A percentile compares a stretch with the other conserved stretches of the same genome.
Evolutionary conservation across 2,888 invertebrate species (phyloP).

Genomic region (Andricus quercusramuli): DNA sequence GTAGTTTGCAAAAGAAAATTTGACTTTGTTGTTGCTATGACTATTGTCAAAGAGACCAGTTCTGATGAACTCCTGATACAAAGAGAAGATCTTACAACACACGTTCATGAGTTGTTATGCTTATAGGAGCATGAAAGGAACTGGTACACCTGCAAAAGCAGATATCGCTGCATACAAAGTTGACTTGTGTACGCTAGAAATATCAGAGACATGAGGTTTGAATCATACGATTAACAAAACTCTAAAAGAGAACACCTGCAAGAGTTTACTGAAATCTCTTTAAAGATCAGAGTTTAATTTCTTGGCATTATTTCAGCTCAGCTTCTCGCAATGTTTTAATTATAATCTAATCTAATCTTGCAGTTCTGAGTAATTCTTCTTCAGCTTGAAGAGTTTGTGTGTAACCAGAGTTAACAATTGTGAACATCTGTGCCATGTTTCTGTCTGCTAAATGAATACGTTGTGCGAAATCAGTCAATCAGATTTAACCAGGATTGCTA

Average conservation of each 20-base stretch:
- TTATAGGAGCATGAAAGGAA: conserved; percentile 8
- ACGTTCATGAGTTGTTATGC: conserved; percentile 3
- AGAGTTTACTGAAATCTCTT: neutral
- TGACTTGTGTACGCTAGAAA: neutral
- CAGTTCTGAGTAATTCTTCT: neutral
- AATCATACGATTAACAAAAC: neutral
- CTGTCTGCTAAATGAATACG: neutral
- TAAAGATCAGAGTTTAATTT: neutral
- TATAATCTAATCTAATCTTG: neutral
- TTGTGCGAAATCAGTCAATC: neutral
- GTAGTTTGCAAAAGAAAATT: conserved; percentile 7
- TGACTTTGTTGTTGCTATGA: conserved; percentile 23
- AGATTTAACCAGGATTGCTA: too few species aligned
- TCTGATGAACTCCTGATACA: neutral
- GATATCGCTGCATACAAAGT: neutral
- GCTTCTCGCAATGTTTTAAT: neutral
- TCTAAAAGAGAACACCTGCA: neutral
- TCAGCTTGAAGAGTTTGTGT: neutral
- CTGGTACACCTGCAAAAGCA: conserved; percentile 9
- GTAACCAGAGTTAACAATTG: neutral
- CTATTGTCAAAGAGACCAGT: conserved; percentile 7
- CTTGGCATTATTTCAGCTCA: neutral
- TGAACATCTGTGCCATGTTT: neutral
- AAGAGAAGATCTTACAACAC: conserved; percentile 13
- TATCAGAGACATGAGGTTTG: neutral